Percentiles rank a stretch among this genome's conserved stretches.
Evolutionary conservation across 2,113 vertebrate genomes (phyloP).

Genomic region (Dasyornis broadbenti): DNA sequence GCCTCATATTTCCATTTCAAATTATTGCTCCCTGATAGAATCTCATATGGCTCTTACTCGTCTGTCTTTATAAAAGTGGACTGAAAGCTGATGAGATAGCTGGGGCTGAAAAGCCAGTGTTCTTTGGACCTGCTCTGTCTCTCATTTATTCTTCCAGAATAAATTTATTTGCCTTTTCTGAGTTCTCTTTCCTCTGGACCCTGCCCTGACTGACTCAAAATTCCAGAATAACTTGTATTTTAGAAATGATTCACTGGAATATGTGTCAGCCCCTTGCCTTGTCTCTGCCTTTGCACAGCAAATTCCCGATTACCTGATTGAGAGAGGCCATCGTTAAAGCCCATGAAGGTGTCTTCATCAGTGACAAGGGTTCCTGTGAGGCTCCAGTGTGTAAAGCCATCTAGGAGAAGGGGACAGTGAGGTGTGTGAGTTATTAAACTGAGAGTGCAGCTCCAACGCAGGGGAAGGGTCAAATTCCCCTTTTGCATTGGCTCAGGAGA

Average conservation of each 20-base stretch:
- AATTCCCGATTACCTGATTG: slow-evolving; percentile 82
- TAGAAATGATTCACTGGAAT: background rate
- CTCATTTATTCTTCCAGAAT: background rate
- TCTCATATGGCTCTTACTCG: background rate
- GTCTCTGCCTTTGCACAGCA: background rate
- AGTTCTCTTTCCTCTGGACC: background rate
- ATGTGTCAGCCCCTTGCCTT: background rate
- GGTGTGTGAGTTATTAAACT: background rate
- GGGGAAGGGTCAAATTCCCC: background rate
- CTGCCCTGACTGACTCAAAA: background rate
- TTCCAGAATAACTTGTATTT: background rate
- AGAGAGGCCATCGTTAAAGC: slow-evolving; percentile 86
- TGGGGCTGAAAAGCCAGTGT: background rate
- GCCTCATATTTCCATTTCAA: background rate
- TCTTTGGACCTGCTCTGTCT: background rate
- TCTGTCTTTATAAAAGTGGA: background rate
- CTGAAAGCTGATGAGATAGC: background rate
- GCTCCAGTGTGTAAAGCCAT: slow-evolving; percentile 93
- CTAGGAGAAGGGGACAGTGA: slow-evolving; percentile 50
- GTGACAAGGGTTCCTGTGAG: slow-evolving; percentile 80
- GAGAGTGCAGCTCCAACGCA: background rate
- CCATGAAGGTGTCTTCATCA: slow-evolving; percentile 88
- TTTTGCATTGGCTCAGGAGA: background rate
- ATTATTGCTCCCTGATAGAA: background rate
- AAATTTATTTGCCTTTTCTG: background rate